These are phyloP conservation scores for Mixornis gularis DNA, from an alignment of 2,113 vertebrate genomes.

Conservation along the genomic window DNA sequence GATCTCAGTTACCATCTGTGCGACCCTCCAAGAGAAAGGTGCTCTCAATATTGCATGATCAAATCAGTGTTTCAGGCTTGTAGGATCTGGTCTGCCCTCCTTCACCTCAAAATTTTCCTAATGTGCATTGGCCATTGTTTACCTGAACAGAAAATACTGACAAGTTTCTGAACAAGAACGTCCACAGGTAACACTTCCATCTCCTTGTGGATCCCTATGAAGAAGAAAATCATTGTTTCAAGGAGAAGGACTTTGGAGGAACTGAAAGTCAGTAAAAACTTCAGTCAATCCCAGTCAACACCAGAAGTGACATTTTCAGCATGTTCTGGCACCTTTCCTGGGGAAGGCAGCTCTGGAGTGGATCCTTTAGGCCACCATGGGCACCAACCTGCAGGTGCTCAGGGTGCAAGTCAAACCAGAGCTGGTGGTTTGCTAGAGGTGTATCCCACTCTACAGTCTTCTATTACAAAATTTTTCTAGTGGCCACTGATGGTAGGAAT, in stretches of 20 bases:
- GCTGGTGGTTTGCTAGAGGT: background rate
- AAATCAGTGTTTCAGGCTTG: background rate
- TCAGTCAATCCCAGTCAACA: background rate
- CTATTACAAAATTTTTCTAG: background rate
- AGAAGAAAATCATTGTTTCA: background rate
- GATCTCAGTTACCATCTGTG: background rate
- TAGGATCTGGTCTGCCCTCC: background rate
- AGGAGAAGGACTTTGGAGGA: background rate
- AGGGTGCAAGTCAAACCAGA: background rate
- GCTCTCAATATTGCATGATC: background rate
- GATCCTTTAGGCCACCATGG: no score
- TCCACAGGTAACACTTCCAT: background rate
- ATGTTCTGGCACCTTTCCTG: background rate
- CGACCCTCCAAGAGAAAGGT: background rate
- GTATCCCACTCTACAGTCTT: background rate
- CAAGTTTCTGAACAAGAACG: background rate
- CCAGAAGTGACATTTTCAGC: accelerated
- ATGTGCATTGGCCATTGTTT: background rate
- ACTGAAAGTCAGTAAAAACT: background rate
- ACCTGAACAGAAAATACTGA: background rate
- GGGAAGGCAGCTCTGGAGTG: background rate
- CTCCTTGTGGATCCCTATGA: background rate
- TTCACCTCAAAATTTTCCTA: background rate
- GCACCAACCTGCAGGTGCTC: background rate
- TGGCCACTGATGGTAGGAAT: background rate